phyloP scores from a whole-genome alignment of 2,797 vertebrate species.

The Phaenicophaeus curvirostris region DNA sequence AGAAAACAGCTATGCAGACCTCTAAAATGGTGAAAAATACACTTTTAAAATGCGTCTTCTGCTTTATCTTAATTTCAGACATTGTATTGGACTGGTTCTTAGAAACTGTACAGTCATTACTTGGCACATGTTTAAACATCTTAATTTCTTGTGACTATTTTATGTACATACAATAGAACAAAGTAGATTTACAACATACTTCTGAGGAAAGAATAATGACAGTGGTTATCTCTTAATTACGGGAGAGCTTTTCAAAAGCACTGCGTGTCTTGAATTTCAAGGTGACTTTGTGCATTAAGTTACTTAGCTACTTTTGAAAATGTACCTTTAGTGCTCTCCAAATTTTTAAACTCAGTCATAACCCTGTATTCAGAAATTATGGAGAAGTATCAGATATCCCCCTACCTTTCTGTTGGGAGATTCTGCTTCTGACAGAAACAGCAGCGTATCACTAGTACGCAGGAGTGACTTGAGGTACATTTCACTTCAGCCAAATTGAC shows the following conservation, averaged over 20 bases:
- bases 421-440: neutral
- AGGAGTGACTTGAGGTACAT: neutral
- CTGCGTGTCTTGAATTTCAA: slow-evolving; percentile 18
- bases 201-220: slow-evolving; percentile 7
- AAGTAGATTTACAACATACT: slow-evolving; percentile 10
- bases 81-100: neutral
- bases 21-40: neutral
- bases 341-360: neutral
- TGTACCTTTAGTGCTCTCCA: neutral
- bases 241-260: slow-evolving; percentile 20
- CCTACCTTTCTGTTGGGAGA: neutral
- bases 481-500: neutral
- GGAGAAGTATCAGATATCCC: neutral
- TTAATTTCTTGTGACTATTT: slow-evolving; percentile 17
- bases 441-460: accelerated
- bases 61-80: neutral
- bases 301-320: neutral
- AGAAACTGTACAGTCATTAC: neutral
- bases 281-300: slow-evolving; percentile 7
- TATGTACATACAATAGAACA: neutral
- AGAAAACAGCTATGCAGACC: neutral
- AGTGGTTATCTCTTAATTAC: slow-evolving; percentile 27
- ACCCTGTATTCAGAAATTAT: neutral
- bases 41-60: neutral
- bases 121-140: slow-evolving; percentile 2